Evolutionary conservation across 2,113 vertebrate genomes (phyloP).

Genomic region (Accipiter cooperii): DNA sequence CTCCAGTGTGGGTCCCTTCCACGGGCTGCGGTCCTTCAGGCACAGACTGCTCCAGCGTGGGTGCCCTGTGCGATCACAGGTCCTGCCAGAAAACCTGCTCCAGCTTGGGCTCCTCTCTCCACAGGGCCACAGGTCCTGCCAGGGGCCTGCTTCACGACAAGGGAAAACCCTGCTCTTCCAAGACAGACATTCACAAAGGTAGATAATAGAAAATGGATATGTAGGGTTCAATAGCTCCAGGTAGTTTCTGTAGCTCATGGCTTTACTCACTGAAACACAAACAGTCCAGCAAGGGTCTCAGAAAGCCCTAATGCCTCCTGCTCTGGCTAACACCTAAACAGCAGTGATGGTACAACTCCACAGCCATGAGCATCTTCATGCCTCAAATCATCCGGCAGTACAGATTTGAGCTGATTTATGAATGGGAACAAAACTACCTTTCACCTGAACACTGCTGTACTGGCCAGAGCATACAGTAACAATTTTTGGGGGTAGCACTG

Average conservation of each 20-base stretch:
- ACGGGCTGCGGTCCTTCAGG: too few species aligned
- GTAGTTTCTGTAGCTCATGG: neutral
- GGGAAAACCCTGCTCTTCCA: neutral
- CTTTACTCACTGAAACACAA: neutral
- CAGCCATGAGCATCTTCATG: neutral
- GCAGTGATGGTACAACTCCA: accelerated
- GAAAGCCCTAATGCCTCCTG: neutral
- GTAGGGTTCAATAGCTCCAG: neutral
- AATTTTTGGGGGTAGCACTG: neutral
- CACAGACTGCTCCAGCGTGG: too few species aligned
- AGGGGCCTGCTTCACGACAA: neutral
- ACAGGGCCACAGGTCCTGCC: too few species aligned
- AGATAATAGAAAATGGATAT: neutral
- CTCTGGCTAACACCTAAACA: neutral
- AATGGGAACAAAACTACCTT: neutral
- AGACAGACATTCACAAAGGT: neutral
- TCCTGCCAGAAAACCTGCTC: too few species aligned
- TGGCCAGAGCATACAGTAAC: neutral
- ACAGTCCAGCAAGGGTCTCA: neutral
- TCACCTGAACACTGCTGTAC: neutral
- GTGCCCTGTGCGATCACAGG: too few species aligned
- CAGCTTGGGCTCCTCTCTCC: too few species aligned
- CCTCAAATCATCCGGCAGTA: neutral
- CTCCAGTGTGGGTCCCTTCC: too few species aligned
- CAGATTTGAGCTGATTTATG: neutral